A percentile compares a stretch with the other conserved stretches of the same genome.
Evolutionary conservation across 2,113 vertebrate genomes (phyloP).

Genomic region (Tenrec ecaudatus): DNA sequence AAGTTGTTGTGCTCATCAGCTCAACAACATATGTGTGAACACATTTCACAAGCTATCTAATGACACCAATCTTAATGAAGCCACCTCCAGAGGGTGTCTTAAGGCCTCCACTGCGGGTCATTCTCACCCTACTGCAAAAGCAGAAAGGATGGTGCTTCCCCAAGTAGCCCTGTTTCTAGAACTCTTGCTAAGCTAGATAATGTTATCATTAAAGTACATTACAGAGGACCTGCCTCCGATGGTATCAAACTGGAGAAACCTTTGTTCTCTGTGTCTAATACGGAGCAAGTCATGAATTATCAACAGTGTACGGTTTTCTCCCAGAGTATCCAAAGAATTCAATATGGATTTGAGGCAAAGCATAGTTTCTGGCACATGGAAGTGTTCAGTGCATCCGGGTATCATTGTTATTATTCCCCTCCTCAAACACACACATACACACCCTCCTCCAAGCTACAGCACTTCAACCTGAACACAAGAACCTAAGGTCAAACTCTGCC

Average conservation of each 20-base stretch:
- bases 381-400: neutral
- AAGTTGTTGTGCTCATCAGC: neutral
- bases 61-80: neutral
- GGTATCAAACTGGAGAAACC: neutral
- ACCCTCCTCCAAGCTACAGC: neutral
- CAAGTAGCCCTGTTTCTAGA: neutral
- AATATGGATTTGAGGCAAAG: neutral
- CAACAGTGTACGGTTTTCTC: neutral
- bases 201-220: neutral
- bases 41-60: neutral
- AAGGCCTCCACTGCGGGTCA: neutral
- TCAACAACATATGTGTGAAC: neutral
- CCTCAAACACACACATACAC: neutral
- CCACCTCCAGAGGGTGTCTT: neutral
- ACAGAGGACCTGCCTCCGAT: neutral
- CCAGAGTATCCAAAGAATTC: neutral
- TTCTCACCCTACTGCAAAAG: neutral
- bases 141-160: neutral
- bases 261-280: neutral
- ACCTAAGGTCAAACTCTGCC: neutral
- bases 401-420: neutral
- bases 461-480: neutral
- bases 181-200: neutral
- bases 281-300: neutral
- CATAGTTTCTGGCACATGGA: neutral